These are phyloP conservation scores for Diplodus sargus DNA, from an alignment of 2,797 vertebrate genomes.

Conservation along the genomic window DNA sequence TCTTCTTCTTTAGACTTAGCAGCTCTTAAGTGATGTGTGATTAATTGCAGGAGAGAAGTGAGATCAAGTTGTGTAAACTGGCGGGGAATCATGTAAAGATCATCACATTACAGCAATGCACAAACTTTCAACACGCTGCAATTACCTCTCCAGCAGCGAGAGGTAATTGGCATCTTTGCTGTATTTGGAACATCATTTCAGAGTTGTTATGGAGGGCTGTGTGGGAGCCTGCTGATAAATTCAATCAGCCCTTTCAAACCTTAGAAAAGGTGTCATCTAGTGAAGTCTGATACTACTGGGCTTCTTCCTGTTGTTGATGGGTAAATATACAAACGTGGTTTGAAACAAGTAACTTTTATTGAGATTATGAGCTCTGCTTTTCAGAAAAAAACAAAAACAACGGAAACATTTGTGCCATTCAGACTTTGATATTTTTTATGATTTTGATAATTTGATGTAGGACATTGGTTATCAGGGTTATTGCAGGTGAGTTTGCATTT, in stretches of 20 bases:
- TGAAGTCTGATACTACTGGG: constrained; percentile 1
- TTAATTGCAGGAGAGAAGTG: constrained; percentile 11
- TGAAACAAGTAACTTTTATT: background rate
- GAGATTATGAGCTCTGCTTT: background rate
- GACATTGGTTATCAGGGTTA: background rate
- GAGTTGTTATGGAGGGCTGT: constrained; percentile 26
- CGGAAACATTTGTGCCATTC: background rate
- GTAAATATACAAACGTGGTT: background rate
- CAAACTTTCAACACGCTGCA: constrained; percentile 20
- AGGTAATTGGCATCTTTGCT: constrained; percentile 43
- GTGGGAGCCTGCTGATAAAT: constrained; percentile 28
- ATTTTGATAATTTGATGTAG: background rate
- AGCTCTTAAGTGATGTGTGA: constrained; percentile 5
- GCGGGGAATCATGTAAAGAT: constrained; percentile 14
- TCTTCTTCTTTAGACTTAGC: background rate
- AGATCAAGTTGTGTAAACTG: constrained; percentile 11
- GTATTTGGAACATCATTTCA: constrained; percentile 30
- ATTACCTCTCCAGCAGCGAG: constrained; percentile 35
- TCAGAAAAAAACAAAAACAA: background rate
- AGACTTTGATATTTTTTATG: background rate
- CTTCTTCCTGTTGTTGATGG: constrained; percentile 2
- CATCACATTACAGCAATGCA: constrained; percentile 17
- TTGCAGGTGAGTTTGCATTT: too few relatives aligned
- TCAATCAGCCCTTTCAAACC: constrained; percentile 22
- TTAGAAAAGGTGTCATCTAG: background rate